Conservation (phyloP, 2,797 vertebrate species). For the Manis javanica region DNA sequence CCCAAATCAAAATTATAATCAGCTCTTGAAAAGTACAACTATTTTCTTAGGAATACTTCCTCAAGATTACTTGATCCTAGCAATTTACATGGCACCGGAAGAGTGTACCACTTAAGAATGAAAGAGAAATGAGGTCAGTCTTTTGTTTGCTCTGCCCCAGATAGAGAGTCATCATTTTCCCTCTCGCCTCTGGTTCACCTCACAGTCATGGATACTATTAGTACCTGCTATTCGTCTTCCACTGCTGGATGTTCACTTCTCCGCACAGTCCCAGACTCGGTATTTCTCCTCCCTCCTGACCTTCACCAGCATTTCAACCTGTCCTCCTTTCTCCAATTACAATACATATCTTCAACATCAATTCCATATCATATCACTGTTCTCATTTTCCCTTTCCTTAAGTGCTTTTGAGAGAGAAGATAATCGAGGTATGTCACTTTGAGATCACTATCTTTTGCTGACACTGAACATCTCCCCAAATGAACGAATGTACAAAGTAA, state of each 20-base stretch:
- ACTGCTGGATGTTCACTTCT: not conserved
- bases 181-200: not conserved
- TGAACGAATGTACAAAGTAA: not conserved
- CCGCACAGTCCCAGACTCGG: not conserved
- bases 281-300: conserved; percentile 49
- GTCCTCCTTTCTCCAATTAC: conserved; percentile 60
- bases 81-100: not conserved
- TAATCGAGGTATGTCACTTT: not conserved
- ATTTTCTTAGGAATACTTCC: not conserved
- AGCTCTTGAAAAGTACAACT: not conserved
- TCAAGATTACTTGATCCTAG: not conserved
- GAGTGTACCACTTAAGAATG: not conserved
- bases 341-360: conserved; percentile 6
- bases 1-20: not conserved
- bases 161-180: rapidly evolving
- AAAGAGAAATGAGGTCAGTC: not conserved
- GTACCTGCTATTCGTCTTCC: not conserved
- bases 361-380: not conserved
- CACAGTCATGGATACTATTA: not conserved
- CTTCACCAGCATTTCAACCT: conserved; percentile 11
- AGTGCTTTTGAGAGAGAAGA: conserved; percentile 57
- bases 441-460: conserved; percentile 55
- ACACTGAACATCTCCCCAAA: not conserved
- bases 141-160: not conserved
- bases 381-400: conserved; percentile 63